These are phyloP conservation scores for Spilogale gracilis DNA, from an alignment of 2,113 vertebrate genomes.

Conservation along the genomic window DNA sequence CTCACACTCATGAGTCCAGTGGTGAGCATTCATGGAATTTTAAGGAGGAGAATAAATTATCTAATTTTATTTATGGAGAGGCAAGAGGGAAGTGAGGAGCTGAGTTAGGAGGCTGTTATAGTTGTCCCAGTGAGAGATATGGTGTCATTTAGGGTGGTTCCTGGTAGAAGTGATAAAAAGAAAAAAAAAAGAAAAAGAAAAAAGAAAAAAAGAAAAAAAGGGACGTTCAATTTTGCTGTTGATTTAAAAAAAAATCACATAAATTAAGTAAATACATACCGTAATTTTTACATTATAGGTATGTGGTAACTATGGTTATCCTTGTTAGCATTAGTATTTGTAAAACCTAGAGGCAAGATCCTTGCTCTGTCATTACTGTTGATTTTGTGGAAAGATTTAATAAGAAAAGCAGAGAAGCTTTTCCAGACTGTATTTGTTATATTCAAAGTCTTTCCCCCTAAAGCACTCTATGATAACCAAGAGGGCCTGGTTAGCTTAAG, in stretches of 20 bases:
- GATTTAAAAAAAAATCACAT: not conserved
- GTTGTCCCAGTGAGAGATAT: not conserved
- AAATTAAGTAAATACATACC: not conserved
- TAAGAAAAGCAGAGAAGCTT: conserved; percentile 75
- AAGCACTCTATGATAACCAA: not conserved
- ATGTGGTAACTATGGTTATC: not conserved
- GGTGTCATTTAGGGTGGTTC: not conserved
- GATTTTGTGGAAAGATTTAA: conserved; percentile 76
- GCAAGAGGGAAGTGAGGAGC: not conserved
- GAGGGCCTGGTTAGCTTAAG: not conserved
- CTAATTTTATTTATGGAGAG: not conserved
- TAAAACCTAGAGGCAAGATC: conserved; percentile 77
- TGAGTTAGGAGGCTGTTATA: not conserved
- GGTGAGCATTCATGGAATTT: not conserved
- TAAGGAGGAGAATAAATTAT: not conserved
- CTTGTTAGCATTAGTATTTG: conserved; percentile 14
- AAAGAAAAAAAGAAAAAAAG: not conserved
- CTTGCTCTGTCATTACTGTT: conserved; percentile 79
- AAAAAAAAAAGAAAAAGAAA: too few relatives aligned
- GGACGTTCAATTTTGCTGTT: not conserved
- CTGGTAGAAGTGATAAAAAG: not conserved
- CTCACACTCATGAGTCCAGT: not conserved
- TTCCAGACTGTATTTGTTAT: conserved; percentile 79
- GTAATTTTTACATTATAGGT: not conserved
- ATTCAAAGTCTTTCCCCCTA: conserved; percentile 73